A percentile compares a stretch with the other conserved stretches of the same genome.
Evolutionary conservation across 2,797 vertebrate genomes (phyloP).

Genomic region (Acanthiza pusilla): DNA sequence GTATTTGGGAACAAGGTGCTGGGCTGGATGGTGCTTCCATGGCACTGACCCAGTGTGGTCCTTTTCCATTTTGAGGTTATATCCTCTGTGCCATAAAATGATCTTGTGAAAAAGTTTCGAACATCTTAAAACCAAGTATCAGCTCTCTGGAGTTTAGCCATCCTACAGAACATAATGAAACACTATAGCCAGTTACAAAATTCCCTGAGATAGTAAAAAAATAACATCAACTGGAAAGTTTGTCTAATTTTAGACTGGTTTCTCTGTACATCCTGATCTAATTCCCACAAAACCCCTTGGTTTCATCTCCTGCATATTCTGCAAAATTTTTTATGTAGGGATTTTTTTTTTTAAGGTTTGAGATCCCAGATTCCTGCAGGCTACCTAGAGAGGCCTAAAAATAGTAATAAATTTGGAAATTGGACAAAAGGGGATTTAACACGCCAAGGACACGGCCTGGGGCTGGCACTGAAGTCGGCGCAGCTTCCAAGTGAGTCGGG

Average conservation of each 20-base stretch:
- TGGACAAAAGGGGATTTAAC: constrained; percentile 12
- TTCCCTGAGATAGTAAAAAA: constrained; percentile 6
- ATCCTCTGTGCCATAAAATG: background rate
- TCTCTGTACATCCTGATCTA: background rate
- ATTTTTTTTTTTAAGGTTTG: background rate
- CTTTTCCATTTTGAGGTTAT: background rate
- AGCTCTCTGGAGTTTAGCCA: background rate
- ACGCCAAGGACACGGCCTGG: background rate
- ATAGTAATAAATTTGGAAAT: background rate
- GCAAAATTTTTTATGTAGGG: background rate
- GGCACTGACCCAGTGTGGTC: background rate
- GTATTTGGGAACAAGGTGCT: background rate
- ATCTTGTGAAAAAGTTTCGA: background rate
- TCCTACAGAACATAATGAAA: background rate
- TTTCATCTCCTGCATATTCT: constrained; percentile 8
- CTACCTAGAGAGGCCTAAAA: constrained; percentile 34
- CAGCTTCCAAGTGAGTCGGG: background rate
- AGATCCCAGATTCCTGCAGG: constrained; percentile 23
- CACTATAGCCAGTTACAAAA: background rate
- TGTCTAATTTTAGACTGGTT: constrained; percentile 16
- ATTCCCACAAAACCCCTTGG: background rate
- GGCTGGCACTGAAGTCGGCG: background rate
- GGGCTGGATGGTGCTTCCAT: background rate
- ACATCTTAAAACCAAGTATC: background rate
- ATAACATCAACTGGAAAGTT: background rate